These are phyloP conservation scores for Channallabes apus DNA, from an alignment of 2,797 vertebrate species.

Conservation along the genomic window DNA sequence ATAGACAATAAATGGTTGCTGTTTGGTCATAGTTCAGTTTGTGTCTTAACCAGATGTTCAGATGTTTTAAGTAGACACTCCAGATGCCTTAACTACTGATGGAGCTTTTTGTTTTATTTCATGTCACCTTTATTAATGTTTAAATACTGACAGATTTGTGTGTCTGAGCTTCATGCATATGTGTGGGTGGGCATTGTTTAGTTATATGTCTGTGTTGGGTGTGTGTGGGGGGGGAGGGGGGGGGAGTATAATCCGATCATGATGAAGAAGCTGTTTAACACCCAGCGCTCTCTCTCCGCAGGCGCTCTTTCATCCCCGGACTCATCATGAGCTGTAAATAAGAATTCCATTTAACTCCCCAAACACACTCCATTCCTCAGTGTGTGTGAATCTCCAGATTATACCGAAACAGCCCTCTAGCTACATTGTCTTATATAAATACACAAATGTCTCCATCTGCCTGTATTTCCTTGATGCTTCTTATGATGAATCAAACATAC, in stretches of 20 bases:
- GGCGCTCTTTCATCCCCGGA: neutral
- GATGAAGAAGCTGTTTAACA: slow-evolving; percentile 18
- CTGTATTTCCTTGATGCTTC: slow-evolving; percentile 8
- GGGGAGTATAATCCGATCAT: neutral
- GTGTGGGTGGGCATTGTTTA: neutral
- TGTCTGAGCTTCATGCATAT: neutral
- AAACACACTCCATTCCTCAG: neutral
- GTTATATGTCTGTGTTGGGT: neutral
- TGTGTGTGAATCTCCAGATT: slow-evolving; percentile 13
- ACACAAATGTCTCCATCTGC: neutral
- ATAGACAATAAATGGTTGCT: slow-evolving; percentile 21
- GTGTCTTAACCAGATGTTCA: slow-evolving; percentile 4
- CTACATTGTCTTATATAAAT: slow-evolving; percentile 1
- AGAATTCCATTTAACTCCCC: neutral
- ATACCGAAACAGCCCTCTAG: neutral
- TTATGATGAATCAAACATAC: slow-evolving; percentile 14
- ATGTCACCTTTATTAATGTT: neutral
- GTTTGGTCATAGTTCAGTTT: slow-evolving; percentile 28
- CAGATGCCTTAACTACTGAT: neutral
- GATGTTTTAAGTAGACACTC: slow-evolving; percentile 7
- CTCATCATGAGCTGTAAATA: slow-evolving; percentile 16
- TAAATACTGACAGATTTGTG: neutral
- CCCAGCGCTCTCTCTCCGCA: neutral
- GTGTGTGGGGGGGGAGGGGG: neutral
- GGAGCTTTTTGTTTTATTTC: neutral